These are phyloP conservation scores for Trichopoda pennipes DNA, from an alignment of 2,888 invertebrate species.

Conservation along the genomic window DNA sequence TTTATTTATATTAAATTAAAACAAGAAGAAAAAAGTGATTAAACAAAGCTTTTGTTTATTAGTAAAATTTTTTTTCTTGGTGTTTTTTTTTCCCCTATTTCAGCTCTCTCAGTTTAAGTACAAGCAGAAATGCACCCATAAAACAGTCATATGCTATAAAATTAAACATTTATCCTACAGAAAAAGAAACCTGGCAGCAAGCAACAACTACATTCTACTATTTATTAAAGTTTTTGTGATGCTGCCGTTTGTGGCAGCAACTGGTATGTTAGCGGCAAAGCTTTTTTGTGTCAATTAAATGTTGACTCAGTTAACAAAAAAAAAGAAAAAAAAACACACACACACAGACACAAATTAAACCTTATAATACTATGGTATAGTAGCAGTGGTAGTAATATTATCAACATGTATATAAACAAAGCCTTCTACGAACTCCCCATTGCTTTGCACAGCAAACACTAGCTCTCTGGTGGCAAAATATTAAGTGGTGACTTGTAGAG, in stretches of 20 bases:
- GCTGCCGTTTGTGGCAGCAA: conserved; percentile 57
- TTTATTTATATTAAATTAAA: conserved; percentile 25
- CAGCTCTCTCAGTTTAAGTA: conserved; percentile 14
- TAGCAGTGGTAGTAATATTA: conserved; percentile 39
- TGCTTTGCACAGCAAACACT: not conserved
- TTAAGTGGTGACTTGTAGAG: conserved; percentile 17
- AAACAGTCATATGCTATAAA: conserved; percentile 65
- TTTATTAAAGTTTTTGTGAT: conserved; percentile 40
- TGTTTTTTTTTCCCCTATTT: conserved; percentile 14
- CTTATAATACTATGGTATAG: conserved; percentile 18
- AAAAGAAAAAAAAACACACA: not conserved
- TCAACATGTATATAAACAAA: conserved; percentile 60
- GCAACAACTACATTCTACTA: conserved; percentile 27
- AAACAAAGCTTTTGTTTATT: conserved; percentile 66
- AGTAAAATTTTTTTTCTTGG: conserved; percentile 31
- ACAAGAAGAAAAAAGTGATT: conserved; percentile 44
- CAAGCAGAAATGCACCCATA: conserved; percentile 60
- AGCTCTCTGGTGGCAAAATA: conserved; percentile 34
- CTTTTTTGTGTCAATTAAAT: conserved; percentile 81
- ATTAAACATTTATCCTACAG: conserved; percentile 61
- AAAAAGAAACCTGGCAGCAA: conserved; percentile 47
- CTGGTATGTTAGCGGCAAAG: conserved; percentile 78
- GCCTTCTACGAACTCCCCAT: conserved; percentile 7
- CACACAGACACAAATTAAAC: conserved; percentile 50
- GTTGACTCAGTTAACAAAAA: conserved; percentile 46